Percentiles rank a stretch among this genome's conserved stretches.
Conservation (phyloP, 2,797 vertebrate species). For the Gymnoscopelus braueri region DNA sequence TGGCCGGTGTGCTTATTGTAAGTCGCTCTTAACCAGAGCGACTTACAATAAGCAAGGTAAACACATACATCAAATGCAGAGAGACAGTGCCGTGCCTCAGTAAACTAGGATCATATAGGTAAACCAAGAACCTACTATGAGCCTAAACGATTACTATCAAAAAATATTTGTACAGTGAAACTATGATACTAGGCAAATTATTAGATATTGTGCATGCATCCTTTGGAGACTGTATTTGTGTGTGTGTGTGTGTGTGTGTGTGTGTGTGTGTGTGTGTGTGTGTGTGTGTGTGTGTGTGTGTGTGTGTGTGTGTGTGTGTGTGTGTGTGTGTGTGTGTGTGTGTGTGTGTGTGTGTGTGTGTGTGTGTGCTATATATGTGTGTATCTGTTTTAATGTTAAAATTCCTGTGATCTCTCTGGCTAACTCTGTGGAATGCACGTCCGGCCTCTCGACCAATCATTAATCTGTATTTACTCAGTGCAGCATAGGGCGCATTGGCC, state of each 20-base stretch:
- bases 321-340: constrained; percentile 7
- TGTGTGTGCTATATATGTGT: constrained; percentile 13
- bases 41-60: no score
- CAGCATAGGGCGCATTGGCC: constrained; percentile 47
- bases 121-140: no score
- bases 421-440: constrained; percentile 69
- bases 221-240: not conserved
- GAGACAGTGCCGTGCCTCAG: no score
- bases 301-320: constrained; percentile 5
- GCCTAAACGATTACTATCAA: no score
- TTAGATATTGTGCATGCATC: no score
- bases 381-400: constrained; percentile 22
- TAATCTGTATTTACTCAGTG: constrained; percentile 79
- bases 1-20: no score
- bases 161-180: no score
- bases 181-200: no score
- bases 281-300: not conserved
- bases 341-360: not conserved
- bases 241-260: constrained; percentile 36
- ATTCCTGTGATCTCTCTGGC: constrained; percentile 48
- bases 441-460: constrained; percentile 71
- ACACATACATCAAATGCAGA: no score
- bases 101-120: no score
- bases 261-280: constrained; percentile 23
- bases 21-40: no score